Percentiles rank a stretch among this genome's conserved stretches.
Conservation (phyloP, 37 sponge, comb jelly and placozoan species). For the Spongilla lacustris region DNA sequence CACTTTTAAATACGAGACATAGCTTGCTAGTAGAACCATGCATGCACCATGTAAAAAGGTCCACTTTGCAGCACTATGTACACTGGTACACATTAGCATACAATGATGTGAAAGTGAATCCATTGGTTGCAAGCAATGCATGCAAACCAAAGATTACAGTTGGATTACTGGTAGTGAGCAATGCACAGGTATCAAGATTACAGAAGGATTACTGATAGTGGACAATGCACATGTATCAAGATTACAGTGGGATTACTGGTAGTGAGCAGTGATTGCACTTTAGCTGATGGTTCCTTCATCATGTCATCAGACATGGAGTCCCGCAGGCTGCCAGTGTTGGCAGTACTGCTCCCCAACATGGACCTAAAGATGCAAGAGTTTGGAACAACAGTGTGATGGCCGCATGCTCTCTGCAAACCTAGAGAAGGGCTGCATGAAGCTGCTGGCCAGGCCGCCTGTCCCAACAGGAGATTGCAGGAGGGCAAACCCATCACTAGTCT, state of each 20-base stretch:
- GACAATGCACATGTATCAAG: neutral
- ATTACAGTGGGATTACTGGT: neutral
- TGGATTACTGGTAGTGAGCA: too few relatives aligned
- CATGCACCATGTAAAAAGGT: too few relatives aligned
- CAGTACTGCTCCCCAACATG: constrained; percentile 26
- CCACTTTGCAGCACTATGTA: too few relatives aligned
- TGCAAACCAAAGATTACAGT: too few relatives aligned
- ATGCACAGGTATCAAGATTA: too few relatives aligned
- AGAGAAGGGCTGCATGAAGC: neutral
- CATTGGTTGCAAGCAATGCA: too few relatives aligned
- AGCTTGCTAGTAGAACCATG: too few relatives aligned
- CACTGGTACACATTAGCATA: too few relatives aligned
- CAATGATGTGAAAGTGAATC: too few relatives aligned
- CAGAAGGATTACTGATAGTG: neutral
- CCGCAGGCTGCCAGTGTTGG: constrained; percentile 16
- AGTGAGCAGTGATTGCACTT: neutral
- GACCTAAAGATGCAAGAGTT: neutral
- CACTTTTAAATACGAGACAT: too few relatives aligned
- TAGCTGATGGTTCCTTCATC: neutral
- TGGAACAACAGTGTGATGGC: neutral
- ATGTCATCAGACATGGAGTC: constrained; percentile 24
- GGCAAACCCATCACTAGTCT: neutral
- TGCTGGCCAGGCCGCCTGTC: neutral
- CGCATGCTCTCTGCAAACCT: too few relatives aligned
- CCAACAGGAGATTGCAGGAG: neutral